These are phyloP conservation scores for Umimayanthus chanpuru DNA, from an alignment of 92 coral and sea anemone species.

Conservation along the genomic window DNA sequence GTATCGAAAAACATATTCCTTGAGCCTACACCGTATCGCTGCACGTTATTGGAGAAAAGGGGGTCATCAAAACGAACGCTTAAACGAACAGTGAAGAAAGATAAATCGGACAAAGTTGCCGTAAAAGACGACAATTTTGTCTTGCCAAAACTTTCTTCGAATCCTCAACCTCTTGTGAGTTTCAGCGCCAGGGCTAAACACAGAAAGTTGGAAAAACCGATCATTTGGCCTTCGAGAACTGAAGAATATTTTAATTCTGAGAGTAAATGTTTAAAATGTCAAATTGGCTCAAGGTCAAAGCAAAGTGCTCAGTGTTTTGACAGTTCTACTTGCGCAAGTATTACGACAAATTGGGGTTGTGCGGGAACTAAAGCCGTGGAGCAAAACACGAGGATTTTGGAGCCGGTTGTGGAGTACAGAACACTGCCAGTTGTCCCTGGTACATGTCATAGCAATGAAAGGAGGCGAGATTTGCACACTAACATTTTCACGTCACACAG, in stretches of 20 bases:
- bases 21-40: slow-evolving; percentile 59
- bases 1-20: slow-evolving; percentile 48
- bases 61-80: neutral
- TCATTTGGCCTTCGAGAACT: neutral
- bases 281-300: neutral
- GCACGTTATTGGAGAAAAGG: slow-evolving; percentile 41
- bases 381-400: neutral
- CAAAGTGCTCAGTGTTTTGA: neutral
- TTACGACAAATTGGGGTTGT: neutral
- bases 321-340: neutral
- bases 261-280: neutral
- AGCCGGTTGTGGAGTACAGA: slow-evolving; percentile 3
- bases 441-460: neutral
- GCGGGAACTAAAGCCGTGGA: neutral
- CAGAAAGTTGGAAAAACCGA: neutral
- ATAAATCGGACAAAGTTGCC: neutral
- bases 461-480: neutral
- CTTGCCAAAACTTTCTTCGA: slow-evolving; percentile 7
- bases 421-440: slow-evolving; percentile 4
- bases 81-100: neutral
- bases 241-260: neutral
- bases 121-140: neutral
- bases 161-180: slow-evolving; percentile 20
- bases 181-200: neutral
- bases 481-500: neutral